These are phyloP conservation scores for Empis stercorea DNA, from an alignment of 2,888 invertebrate species.

Conservation along the genomic window DNA sequence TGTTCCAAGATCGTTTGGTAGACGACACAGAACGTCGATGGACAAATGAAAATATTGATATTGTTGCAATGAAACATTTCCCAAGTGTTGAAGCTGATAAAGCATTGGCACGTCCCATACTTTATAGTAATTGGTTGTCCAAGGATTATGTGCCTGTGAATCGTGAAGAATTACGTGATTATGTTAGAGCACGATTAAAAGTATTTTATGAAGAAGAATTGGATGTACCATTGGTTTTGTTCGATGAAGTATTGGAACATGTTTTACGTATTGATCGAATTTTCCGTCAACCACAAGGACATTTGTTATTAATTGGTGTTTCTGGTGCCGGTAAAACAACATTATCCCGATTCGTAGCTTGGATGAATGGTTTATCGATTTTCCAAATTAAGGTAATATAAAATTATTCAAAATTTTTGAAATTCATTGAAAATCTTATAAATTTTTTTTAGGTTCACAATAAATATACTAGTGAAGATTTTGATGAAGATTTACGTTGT, in stretches of 20 bases:
- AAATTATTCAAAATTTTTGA: neutral
- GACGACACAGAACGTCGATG: constrained; percentile 89
- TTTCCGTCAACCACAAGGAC: constrained; percentile 98
- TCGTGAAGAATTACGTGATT: constrained; percentile 87
- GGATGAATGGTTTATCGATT: constrained; percentile 99
- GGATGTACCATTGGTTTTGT: constrained; percentile 94
- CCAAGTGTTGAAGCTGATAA: constrained; percentile 73
- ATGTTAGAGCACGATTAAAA: constrained; percentile 92
- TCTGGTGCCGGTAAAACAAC: constrained; percentile 99
- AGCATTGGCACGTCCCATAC: constrained; percentile 83
- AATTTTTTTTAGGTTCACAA: constrained; percentile 69
- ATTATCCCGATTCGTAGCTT: constrained; percentile 95
- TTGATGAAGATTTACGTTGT: constrained; percentile 93
- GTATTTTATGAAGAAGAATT: constrained; percentile 99
- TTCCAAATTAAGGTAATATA: constrained; percentile 90
- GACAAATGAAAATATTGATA: constrained; percentile 97
- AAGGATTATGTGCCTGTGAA: constrained; percentile 97
- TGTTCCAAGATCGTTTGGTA: constrained; percentile 93
- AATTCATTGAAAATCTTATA: neutral
- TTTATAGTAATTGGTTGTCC: constrained; percentile 98
- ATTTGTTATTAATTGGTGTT: constrained; percentile 92
- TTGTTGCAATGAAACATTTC: constrained; percentile 88
- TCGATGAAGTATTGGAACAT: constrained; percentile 99
- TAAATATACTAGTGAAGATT: constrained; percentile 96
- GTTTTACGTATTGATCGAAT: constrained; percentile 97